Evolutionary conservation across 2,797 vertebrate species (phyloP), one percentile per base, ranked within the genome.

Genomic region (Premnoplex brunnescens): DNA sequence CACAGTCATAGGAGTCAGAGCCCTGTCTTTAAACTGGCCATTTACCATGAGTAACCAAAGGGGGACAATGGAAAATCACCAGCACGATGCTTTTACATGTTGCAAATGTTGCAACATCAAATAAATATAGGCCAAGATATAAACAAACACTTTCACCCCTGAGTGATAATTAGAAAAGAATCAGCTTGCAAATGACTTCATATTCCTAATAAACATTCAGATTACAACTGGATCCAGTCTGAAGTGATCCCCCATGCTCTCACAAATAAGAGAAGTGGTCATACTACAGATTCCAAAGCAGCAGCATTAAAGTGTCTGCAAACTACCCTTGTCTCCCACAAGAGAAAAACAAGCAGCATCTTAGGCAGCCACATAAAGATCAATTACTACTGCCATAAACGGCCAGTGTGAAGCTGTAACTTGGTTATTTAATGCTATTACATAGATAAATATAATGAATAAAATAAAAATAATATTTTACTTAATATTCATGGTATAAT

Each of bases 11-110:
- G 21, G 10, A 69, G 23, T 5, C 66, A 0, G 0, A 63, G 30
- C 8, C 30, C 34, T 34, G 27, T 12, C n/a, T 10, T 46, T 15
- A 58, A 24, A 52, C 0, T 4, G 43, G 26, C 24, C 32, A 14
- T 26, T 16, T 22, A 34, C 49, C 43, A 9, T 2, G 8, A 81
- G n/a, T 3, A 56, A 60, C 59, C n/a, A 11, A 68, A 58, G 9
- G 14, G 16, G 13, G 11, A 27, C 59, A 63, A 32, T 1, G 19
- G 67, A 59, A 55, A 27, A 43, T 30, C 26, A 63, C 3, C 6
- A n/a, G n/a, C 24, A 1, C 0, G 27, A 5, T 43, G 8, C 37
- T 81, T 59, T 19, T 4, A 66, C 23, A 7, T 0, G 0, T 21
- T 28, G 12, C 37, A 62, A 86, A 44, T 6, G 20, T 2, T 26